Conservation (phyloP, 2,888 invertebrate genomes). For the Stenurella melanura region DNA sequence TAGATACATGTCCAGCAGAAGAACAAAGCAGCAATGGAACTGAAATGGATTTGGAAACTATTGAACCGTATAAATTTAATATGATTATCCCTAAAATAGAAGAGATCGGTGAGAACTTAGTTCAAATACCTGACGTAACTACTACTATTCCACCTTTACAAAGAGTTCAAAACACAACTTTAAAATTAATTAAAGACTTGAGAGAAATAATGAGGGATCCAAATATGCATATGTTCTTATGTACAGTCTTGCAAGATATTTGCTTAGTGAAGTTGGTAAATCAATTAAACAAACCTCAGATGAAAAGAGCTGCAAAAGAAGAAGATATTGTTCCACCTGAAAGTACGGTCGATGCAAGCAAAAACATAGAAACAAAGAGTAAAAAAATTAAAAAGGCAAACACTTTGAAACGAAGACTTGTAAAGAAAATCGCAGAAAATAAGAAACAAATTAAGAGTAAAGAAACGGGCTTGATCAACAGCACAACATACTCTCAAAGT, state of each 20-base stretch:
- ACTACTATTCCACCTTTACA: neutral
- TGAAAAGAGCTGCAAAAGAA: constrained; percentile 6
- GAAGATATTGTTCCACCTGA: neutral
- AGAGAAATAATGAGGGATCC: constrained; percentile 53
- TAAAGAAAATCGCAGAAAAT: constrained; percentile 1
- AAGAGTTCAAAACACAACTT: constrained; percentile 41
- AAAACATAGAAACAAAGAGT: constrained; percentile 13
- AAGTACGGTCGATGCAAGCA: neutral
- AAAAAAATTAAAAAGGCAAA: constrained; percentile 12
- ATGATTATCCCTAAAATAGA: neutral
- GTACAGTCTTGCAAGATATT: constrained; percentile 60
- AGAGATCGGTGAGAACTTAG: neutral
- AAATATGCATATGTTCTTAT: constrained; percentile 57
- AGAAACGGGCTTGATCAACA: neutral
- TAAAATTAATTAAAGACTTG: constrained; percentile 40
- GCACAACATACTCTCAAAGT: neutral
- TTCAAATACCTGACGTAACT: neutral
- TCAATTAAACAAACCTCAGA: constrained; percentile 53
- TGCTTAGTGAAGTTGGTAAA: constrained; percentile 60
- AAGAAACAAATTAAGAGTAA: constrained; percentile 6
- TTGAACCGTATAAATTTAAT: neutral
- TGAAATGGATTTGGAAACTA: neutral
- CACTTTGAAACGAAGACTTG: constrained; percentile 23
- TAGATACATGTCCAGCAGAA: constrained; percentile 40
- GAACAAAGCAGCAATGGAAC: constrained; percentile 32